Conservation (phyloP, 2,797 vertebrate genomes). For the Phyllotis vaccarum region DNA sequence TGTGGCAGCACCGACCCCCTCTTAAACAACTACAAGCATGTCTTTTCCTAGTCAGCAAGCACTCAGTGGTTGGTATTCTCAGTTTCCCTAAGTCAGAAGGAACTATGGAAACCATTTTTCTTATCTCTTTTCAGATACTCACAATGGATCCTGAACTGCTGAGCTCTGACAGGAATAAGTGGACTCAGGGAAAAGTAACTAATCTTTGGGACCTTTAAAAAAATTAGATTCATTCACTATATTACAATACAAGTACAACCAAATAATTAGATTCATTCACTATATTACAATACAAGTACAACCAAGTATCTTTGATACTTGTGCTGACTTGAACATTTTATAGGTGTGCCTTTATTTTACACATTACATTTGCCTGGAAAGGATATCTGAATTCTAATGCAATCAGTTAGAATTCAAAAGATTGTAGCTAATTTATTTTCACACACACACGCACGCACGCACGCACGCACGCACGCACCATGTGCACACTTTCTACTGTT, state of each 20-base stretch:
- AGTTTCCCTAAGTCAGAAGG: not conserved
- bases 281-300: constrained; percentile 60
- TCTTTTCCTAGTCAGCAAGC: not conserved
- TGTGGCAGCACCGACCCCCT: constrained; percentile 10
- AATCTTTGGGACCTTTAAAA: constrained; percentile 15
- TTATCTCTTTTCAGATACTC: not conserved
- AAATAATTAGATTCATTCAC: constrained; percentile 45
- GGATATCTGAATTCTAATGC: constrained; percentile 33
- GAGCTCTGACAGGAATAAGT: not conserved
- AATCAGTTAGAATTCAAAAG: constrained; percentile 20
- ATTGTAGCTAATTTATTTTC: not conserved
- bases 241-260: constrained; percentile 48
- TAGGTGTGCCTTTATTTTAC: not conserved
- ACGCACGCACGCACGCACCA: not conserved
- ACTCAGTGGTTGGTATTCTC: not conserved
- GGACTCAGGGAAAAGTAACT: not conserved
- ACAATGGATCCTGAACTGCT: not conserved
- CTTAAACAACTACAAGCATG: constrained; percentile 7
- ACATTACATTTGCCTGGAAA: constrained; percentile 55
- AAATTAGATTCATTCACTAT: constrained; percentile 59
- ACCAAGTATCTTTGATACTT: constrained; percentile 25
- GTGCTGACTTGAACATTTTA: not conserved
- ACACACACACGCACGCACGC: not conserved
- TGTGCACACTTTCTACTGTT: not conserved
- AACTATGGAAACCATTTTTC: not conserved